phyloP scores from a whole-genome alignment of 2,113 vertebrate genomes.

The Pangasianodon gigas region DNA sequence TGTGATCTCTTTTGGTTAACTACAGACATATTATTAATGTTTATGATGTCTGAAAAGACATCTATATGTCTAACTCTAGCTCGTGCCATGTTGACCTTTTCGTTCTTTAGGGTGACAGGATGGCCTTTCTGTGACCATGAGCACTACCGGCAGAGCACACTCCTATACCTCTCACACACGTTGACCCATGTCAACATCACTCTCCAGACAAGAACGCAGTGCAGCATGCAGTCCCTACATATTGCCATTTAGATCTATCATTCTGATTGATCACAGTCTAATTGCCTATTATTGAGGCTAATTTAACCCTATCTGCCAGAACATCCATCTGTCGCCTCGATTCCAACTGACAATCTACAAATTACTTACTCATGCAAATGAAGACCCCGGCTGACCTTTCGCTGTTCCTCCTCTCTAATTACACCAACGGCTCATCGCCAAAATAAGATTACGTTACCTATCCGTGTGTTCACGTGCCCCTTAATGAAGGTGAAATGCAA shows the following conservation, averaged over 20 bases:
- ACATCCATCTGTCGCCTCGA: constrained; percentile 93
- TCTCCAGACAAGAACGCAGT: constrained; percentile 68
- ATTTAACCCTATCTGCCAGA: constrained; percentile 91
- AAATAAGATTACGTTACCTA: constrained; percentile 95
- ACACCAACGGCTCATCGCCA: constrained; percentile 91
- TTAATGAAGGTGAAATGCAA: constrained; percentile 99
- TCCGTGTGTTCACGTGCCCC: constrained; percentile 84
- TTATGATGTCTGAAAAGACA: constrained; percentile 4
- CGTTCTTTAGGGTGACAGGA: constrained; percentile 55
- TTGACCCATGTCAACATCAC: constrained; percentile 61
- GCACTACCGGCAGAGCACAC: constrained; percentile 40
- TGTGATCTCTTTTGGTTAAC: not conserved
- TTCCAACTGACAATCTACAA: constrained; percentile 95
- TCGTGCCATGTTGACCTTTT: constrained; percentile 61
- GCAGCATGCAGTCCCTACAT: constrained; percentile 78
- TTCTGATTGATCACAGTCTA: constrained; percentile 98
- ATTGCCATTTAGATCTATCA: constrained; percentile 99
- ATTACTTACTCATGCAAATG: constrained; percentile 99
- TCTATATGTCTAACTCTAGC: not conserved
- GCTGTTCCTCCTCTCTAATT: constrained; percentile 92
- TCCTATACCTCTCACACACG: constrained; percentile 34
- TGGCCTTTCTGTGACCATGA: constrained; percentile 56
- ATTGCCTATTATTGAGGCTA: constrained; percentile 97
- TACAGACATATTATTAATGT: not conserved
- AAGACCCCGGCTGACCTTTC: constrained; percentile 90